These are phyloP conservation scores for Tricholaema leucomelas DNA, from an alignment of 2,113 vertebrate genomes.

Conservation along the genomic window DNA sequence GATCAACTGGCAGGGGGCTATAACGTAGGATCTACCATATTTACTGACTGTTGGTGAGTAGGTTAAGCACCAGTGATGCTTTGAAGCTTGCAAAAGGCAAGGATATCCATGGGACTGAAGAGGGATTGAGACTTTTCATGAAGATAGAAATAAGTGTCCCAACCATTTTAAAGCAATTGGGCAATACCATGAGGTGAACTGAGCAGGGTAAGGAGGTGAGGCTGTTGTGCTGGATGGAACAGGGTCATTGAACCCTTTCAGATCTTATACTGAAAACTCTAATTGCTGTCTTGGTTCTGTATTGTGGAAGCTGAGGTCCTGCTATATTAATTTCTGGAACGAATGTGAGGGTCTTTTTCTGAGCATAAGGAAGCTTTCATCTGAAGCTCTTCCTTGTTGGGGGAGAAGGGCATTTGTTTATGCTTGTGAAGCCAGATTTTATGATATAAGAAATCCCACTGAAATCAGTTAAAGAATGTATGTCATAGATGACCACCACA, in stretches of 20 bases:
- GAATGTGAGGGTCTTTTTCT: neutral
- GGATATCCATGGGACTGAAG: neutral
- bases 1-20: neutral
- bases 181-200: neutral
- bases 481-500: neutral
- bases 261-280: neutral
- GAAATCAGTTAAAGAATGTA: slow-evolving; percentile 41
- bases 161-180: neutral
- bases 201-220: neutral
- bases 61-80: neutral
- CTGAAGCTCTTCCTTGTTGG: neutral
- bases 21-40: neutral
- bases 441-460: slow-evolving; percentile 8
- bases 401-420: slow-evolving; percentile 25
- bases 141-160: neutral
- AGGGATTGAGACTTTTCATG: neutral
- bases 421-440: slow-evolving; percentile 31
- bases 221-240: neutral
- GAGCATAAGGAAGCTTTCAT: neutral
- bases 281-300: neutral
- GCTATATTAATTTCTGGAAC: neutral
- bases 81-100: neutral
- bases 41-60: neutral
- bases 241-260: neutral
- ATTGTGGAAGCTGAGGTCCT: neutral